Evolutionary conservation across 1,140 invertebrate genomes (phyloP), one percentile per base, ranked within the genome.

Genomic region (Pseudomyrmex pallidus): DNA sequence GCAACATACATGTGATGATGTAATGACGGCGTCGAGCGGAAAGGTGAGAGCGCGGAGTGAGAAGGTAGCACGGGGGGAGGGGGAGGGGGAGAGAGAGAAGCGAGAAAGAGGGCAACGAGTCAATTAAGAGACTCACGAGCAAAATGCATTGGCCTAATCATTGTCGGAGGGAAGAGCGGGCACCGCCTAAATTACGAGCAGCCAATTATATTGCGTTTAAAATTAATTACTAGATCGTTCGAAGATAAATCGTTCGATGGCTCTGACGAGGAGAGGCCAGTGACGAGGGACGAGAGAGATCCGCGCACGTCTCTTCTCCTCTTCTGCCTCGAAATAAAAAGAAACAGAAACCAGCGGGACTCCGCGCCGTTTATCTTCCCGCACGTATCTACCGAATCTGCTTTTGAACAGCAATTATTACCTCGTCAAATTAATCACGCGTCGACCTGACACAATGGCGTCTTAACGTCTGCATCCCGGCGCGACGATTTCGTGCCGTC

Each of bases 131-230:
- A 48, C 83, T 70, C 88, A 87, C 78, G 76, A 80, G 67, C 83
- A 63, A 63, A 80, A 66, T 83, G 56, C 61, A 68, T 87, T 84
- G 82, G 66, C 86, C 86, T 87, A 87, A 87, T 87, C 86, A 73
- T 67, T 22, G 52, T 82, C 56, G 22, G 22, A 13, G 61, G 46
- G 35, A 56, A 59, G 15, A 13, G 50, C 46, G 64, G 44, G 64
- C 35, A 80, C 64, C 46, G 82, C 80, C 68, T 87, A 90, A 91
- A 90, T 90, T 85, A 91, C 84, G 85, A 86, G 77, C 88, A 78
- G 66, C 90, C 90, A 91, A 91, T 91, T 91, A 90, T 90, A 91
- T 90, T 89, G 86, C 90, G 86, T 91, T 91, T 91, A 91, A 91
- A 91, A 91, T 91, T 91, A 91, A 91, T 91, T 91, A 90, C 80